Conservation (phyloP, 2,113 vertebrate genomes). For the Carassius carassius region DNA sequence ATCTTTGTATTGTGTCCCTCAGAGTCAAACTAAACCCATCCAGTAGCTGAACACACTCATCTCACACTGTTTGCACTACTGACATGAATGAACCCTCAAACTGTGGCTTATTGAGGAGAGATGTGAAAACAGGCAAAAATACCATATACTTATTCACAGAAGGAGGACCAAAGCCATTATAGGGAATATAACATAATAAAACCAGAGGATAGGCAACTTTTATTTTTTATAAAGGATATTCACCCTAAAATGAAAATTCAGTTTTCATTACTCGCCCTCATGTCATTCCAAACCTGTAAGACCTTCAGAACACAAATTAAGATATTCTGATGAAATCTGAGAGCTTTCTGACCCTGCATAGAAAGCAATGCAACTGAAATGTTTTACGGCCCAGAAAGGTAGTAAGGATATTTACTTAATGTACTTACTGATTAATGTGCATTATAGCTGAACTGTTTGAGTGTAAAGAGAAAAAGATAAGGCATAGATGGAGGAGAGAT, state of each 20-base stretch:
- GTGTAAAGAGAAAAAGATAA: constrained; percentile 38
- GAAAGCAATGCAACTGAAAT: too few species aligned
- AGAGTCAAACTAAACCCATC: background rate
- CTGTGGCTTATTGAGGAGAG: background rate
- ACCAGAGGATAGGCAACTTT: too few species aligned
- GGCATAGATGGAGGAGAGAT: background rate
- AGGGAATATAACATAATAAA: background rate
- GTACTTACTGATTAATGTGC: too few species aligned
- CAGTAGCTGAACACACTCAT: background rate
- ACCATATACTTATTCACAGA: background rate
- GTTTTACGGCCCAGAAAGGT: too few species aligned
- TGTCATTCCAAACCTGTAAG: too few species aligned
- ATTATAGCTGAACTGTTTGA: background rate
- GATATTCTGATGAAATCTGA: too few species aligned
- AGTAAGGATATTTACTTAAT: too few species aligned
- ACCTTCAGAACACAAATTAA: too few species aligned
- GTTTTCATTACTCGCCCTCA: too few species aligned
- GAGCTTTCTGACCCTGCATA: too few species aligned
- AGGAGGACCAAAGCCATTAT: background rate
- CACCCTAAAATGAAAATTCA: too few species aligned
- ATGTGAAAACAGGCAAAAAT: background rate
- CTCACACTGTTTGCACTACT: background rate
- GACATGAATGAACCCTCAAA: constrained; percentile 1
- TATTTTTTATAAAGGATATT: too few species aligned
- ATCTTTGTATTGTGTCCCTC: background rate